A percentile compares a stretch with the other conserved stretches of the same genome.
These are phyloP conservation scores for Calephelis perditalis DNA, from an alignment of 2,888 invertebrate genomes.

Conservation along the genomic window DNA sequence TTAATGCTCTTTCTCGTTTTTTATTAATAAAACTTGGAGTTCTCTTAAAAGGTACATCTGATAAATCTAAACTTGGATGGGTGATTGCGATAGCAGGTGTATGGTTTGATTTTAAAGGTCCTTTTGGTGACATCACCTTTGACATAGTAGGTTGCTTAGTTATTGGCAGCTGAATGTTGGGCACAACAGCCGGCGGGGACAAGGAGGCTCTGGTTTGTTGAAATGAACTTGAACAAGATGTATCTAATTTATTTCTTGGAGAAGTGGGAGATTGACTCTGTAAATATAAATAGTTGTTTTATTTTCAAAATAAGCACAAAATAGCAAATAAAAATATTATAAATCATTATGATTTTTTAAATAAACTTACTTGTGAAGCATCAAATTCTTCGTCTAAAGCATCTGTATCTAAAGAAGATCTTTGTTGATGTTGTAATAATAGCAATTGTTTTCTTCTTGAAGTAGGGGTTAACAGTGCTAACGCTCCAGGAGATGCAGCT, in stretches of 20 bases:
- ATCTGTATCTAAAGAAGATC: constrained; percentile 91
- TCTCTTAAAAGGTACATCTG: constrained; percentile 68
- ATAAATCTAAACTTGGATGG: constrained; percentile 70
- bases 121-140: constrained; percentile 50
- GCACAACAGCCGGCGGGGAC: constrained; percentile 70
- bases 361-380: constrained; percentile 71
- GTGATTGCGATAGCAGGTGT: constrained; percentile 79
- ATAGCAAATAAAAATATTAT: constrained; percentile 1
- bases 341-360: neutral
- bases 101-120: constrained; percentile 51
- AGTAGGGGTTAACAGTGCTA: constrained; percentile 85
- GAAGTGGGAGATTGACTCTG: constrained; percentile 75
- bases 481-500: constrained; percentile 74
- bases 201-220: constrained; percentile 55
- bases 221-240: constrained; percentile 52
- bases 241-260: constrained; percentile 71
- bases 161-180: constrained; percentile 60
- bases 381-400: constrained; percentile 85
- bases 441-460: constrained; percentile 87
- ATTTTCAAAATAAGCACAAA: no score
- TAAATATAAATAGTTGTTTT: constrained; percentile 28
- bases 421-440: constrained; percentile 89
- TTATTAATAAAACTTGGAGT: constrained; percentile 72
- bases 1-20: constrained; percentile 70
- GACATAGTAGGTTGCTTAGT: constrained; percentile 69